Evolutionary conservation across 2,113 vertebrate species (phyloP), one percentile per base, ranked within the genome.

Genomic region (Odocoileus virginianus): DNA sequence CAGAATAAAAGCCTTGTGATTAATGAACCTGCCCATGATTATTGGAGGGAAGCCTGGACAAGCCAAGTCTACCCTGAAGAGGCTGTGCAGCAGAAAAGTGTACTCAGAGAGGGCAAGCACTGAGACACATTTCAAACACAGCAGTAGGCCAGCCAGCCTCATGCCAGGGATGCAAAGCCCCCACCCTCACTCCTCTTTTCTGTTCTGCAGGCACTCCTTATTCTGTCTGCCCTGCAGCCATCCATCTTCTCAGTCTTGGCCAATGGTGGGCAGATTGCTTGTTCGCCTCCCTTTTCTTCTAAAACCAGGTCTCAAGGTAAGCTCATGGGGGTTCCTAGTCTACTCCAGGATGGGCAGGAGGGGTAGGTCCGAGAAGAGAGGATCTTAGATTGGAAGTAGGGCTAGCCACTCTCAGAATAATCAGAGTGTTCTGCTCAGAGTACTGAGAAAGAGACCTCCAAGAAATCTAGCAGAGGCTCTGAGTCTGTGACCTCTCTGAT

Each of bases 191-290:
- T 1, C 33, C 33, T 19, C 94, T 64, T 33, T n/a, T 82, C 33
- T 89, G 87, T 11, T 45, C 1, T n/a, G 0, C 97, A 99, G 99
- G 3, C 96, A 0, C 98, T 99, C 33, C 97, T 99, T 5, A 45
- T 99, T 92, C 81, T 99, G 98, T 98, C 98, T 0, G 99, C 99
- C 0, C 79, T 99, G 67, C 99, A 99, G 97, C 98, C 98, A 0
- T 94, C 99, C 94, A 99, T 99, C 97, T 99, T 99, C 97, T 99
- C 98, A 50, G 83, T 99, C 90, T 67, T 99, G 98, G 99, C 98
- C 86, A 98, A 95, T 6, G 67, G 10, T 0, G 99, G 99, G 40
- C 98, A 85, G 96, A 99, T 99, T 0, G 98, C 99, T 79, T 99
- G 99, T 94, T 98, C 99, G 0, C 99, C 99, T 0, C 99, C 99